A percentile compares a stretch with the other conserved stretches of the same genome.
These are phyloP conservation scores for Darevskia mixta DNA, from an alignment of 2,797 vertebrate genomes.

Conservation along the genomic window DNA sequence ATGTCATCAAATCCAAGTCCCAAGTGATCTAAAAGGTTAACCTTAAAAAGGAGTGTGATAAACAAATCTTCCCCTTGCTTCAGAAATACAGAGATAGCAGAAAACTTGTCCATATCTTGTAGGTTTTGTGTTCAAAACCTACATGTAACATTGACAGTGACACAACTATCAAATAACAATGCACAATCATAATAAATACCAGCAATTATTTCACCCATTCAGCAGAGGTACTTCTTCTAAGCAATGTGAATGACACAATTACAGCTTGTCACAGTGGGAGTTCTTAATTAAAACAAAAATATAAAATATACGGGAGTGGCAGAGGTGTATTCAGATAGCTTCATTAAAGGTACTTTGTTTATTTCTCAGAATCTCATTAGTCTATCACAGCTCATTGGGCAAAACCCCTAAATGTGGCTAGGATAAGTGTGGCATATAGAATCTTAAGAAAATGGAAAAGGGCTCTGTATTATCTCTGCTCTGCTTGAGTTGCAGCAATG, in stretches of 20 bases:
- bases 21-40: neutral
- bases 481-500: conserved; percentile 28
- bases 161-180: conserved; percentile 12
- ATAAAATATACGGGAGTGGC: conserved; percentile 7
- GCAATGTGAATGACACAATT: conserved; percentile 41
- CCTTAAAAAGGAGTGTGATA: neutral
- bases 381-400: conserved; percentile 19
- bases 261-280: conserved; percentile 39
- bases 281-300: conserved; percentile 25
- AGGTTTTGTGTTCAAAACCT: conserved; percentile 18
- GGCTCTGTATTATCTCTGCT: conserved; percentile 12
- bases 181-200: conserved; percentile 36
- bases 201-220: conserved; percentile 30
- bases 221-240: conserved; percentile 50
- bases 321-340: conserved; percentile 25
- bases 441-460: neutral
- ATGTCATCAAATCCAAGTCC: neutral
- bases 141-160: conserved; percentile 20
- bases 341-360: conserved; percentile 40
- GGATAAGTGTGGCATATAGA: conserved; percentile 16
- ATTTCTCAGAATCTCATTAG: neutral
- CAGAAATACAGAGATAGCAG: neutral
- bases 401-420: conserved; percentile 29
- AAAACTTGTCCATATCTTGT: neutral
- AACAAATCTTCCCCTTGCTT: neutral